A percentile compares a stretch with the other conserved stretches of the same genome.
Conservation (phyloP, 2,888 invertebrate species). For the Girardia tigrina region DNA sequence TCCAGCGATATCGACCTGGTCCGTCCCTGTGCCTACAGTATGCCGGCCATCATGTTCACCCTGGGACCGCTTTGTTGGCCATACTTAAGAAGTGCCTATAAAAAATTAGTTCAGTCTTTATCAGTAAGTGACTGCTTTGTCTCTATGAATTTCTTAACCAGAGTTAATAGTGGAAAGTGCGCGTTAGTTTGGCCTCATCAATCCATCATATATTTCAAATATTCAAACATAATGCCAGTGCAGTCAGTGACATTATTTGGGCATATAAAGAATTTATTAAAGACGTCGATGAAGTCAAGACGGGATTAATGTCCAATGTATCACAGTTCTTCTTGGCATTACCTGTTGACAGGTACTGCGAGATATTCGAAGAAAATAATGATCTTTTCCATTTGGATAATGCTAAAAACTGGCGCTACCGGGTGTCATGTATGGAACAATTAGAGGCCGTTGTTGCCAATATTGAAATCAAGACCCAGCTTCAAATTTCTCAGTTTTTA, state of each 20-base stretch:
- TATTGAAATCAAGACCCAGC: neutral
- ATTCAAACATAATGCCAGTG: neutral
- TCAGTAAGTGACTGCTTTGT: neutral
- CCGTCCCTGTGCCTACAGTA: neutral
- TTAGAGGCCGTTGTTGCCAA: neutral
- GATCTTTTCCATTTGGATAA: neutral
- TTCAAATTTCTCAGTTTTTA: neutral
- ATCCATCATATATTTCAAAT: slow-evolving; percentile 2
- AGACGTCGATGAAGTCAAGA: slow-evolving; percentile 24
- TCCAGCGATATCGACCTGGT: neutral
- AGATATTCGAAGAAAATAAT: neutral
- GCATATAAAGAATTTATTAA: neutral
- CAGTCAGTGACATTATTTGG: slow-evolving; percentile 5
- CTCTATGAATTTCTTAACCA: neutral
- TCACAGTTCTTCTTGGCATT: neutral
- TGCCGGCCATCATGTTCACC: slow-evolving; percentile 10
- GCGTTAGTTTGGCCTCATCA: neutral
- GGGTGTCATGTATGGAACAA: neutral
- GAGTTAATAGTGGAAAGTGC: slow-evolving; percentile 25
- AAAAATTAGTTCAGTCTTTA: neutral
- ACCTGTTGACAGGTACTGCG: neutral
- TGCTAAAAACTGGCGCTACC: neutral
- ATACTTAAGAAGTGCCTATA: neutral
- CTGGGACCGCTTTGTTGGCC: slow-evolving; percentile 16
- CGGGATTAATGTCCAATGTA: neutral